phyloP scores from a whole-genome alignment of 2,113 vertebrate species.

The Cyanoderma ruficeps region DNA sequence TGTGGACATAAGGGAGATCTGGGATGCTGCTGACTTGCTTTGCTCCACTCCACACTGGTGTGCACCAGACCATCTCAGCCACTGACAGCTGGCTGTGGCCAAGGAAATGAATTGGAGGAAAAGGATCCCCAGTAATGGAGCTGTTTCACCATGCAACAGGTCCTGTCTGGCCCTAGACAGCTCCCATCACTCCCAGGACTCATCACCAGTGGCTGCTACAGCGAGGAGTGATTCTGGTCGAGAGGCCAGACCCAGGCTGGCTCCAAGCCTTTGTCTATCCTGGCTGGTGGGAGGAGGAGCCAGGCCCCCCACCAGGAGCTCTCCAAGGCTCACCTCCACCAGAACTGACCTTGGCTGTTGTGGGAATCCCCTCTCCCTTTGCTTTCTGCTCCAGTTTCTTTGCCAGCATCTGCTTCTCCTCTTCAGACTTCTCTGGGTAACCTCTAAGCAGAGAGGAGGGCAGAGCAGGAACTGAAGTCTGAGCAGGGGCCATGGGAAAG shows the following conservation, averaged over 20 bases:
- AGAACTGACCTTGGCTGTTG: conserved; percentile 89
- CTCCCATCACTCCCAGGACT: not conserved
- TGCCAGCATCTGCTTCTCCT: conserved; percentile 83
- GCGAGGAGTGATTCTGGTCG: fast-evolving
- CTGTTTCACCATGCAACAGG: not conserved
- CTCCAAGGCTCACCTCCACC: not conserved
- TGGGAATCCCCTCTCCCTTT: conserved; percentile 92
- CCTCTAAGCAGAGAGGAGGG: conserved; percentile 67
- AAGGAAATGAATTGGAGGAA: not conserved
- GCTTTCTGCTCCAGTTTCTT: conserved; percentile 92
- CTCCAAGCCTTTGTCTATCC: not conserved
- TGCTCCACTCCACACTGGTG: not conserved
- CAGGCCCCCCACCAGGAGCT: not conserved
- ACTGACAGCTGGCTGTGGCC: not conserved
- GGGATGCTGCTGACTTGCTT: not conserved
- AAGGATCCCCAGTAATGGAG: not conserved
- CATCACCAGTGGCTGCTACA: not conserved
- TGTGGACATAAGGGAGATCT: not conserved
- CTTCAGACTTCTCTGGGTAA: conserved; percentile 89
- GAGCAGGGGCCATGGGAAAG: not conserved
- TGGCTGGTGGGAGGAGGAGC: not conserved
- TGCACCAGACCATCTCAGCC: not conserved
- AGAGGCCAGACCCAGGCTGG: not conserved
- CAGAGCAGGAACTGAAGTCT: not conserved
- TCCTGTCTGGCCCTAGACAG: not conserved